Evolutionary conservation across 2,113 vertebrate species (phyloP), one percentile per base, ranked within the genome.

Genomic region (Carettochelys insculpta): DNA sequence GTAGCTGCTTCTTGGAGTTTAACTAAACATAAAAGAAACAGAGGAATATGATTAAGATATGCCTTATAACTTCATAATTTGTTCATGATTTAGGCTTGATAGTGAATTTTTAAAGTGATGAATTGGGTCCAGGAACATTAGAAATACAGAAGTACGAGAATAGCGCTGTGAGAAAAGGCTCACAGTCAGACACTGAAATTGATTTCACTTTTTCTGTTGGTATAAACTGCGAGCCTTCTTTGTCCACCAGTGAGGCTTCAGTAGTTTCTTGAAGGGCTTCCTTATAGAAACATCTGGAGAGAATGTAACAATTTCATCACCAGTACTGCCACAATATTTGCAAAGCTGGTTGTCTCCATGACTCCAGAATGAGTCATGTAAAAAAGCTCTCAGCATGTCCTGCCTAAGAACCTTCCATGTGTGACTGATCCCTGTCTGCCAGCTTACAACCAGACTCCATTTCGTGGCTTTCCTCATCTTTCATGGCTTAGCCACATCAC

Each of bases 401-500:
- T 89, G 56, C 95, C 77, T 80, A 87, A 89, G 81, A 94, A 38
- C n/a, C 76, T 92, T 79, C 51, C 45, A 78, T 79, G 76, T 95
- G 95, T 94, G 92, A 89, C 94, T 92, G 95, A 95, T 94, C 54
- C 79, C 56, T 11, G 71, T 93, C 92, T 95, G 83, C 83, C 34
- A 89, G 78, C 88, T 96, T 73, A 76, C 79, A 94, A 90, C 48
- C 56, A 94, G 90, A 89, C 92, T 76, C 75, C 53, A 96, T 96
- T 97, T 97, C 93, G 95, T 94, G 96, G 94, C 89, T 97, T 95
- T 95, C 86, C 86, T 94, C 94, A 94, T 96, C 95, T 95, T 96
- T 94, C 95, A 94, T 95, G 92, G 88, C 94, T 96, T 91, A 96
- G 93, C 96, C 94, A 93, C 87, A 94, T 96, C 90, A 90, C 80